Evolutionary conservation across 2,113 vertebrate genomes (phyloP), one percentile per base, ranked within the genome.

Genomic region (Variabilichromis moorii): DNA sequence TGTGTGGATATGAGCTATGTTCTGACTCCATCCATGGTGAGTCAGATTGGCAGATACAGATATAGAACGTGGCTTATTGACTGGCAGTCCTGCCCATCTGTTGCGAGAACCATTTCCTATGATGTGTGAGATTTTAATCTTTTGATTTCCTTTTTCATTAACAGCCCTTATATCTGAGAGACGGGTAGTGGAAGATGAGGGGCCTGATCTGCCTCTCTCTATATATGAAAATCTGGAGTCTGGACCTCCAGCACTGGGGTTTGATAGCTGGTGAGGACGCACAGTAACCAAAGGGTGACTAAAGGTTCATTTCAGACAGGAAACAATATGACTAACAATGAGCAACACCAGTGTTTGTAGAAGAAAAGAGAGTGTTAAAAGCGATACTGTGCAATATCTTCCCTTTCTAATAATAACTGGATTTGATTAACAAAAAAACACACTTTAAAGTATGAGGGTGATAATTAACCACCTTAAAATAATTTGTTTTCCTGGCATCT

Each of bases 91-190:
- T 3, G 8, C 33, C 42, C 5, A 19, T 53, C 42, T 47, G 73
- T 76, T 50, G 61, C 71, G 4, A 66, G 12, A 21, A 42, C 87
- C 86, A 93, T 90, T 93, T 91, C 91, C 92, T 90, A 35, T 63
- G 13, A 84, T 19, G 31, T n/a, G 28, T n/a, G 37, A 89, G 92
- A 92, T 94, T 54, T 4, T 21, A 31, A 87, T 94, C 83, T 89
- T 90, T 92, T 94, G 90, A 92, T 94, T 95, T 95, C 93, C 94
- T 94, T 53, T 92, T 92, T 87, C 66, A 90, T 87, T 80, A 54
- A 17, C 50, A 85, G 66, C 10, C 57, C 11, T 33, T 50, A 68
- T 81, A 79, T 86, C 82, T 11, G 21, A 59, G 63, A 24, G 17
- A 19, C 71, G 26, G 83, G 84, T 42, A 51, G 42, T 42, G 63